Evolutionary conservation across 2,113 vertebrate genomes (phyloP).

Genomic region (Sialia sialis): DNA sequence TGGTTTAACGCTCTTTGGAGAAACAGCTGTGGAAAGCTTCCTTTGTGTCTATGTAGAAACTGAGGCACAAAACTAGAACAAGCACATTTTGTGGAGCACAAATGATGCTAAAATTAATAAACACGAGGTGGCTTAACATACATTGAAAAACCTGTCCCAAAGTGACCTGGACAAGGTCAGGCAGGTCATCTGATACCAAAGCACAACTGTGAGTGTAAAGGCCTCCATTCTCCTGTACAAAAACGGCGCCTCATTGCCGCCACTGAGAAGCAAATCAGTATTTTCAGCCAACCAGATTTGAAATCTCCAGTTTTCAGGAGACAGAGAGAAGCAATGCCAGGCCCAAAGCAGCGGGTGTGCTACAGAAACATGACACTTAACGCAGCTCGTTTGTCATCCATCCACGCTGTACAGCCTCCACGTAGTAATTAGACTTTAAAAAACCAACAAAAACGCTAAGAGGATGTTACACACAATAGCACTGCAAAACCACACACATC

Average conservation of each 20-base stretch:
- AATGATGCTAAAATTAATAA: background rate
- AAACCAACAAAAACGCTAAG: background rate
- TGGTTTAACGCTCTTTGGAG: background rate
- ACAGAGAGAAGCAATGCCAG: background rate
- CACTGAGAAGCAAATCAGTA: background rate
- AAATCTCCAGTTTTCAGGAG: background rate
- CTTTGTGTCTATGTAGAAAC: background rate
- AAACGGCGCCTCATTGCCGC: background rate
- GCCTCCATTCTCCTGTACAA: background rate
- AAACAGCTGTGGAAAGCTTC: background rate
- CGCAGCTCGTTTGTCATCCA: background rate
- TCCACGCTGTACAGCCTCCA: background rate
- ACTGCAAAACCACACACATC: background rate
- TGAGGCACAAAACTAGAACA: background rate
- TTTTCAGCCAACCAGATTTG: background rate
- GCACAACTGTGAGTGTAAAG: background rate
- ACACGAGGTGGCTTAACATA: background rate
- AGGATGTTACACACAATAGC: background rate
- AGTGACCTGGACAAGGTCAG: conserved; percentile 14
- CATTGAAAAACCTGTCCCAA: background rate
- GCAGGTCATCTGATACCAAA: background rate
- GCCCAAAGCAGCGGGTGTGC: background rate
- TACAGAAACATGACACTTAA: background rate
- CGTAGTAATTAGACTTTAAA: background rate
- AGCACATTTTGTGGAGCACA: background rate